Evolutionary conservation across 2,888 invertebrate genomes (phyloP), one percentile per base, ranked within the genome.

Genomic region (Emesis castigata): DNA sequence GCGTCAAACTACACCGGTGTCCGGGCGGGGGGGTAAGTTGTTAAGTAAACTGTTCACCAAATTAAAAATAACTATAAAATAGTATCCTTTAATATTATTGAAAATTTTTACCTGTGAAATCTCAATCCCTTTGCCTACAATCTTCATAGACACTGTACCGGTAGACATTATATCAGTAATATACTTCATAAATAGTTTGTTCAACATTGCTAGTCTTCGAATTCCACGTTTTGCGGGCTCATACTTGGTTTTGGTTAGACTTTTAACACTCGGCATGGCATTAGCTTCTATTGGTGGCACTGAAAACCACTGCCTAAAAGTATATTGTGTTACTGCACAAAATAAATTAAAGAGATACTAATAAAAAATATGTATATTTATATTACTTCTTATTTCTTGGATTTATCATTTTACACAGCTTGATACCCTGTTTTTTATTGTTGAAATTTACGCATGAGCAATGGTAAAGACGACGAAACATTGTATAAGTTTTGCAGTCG

Each of bases 101-200:
- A n/a, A n/a, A n/a, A n/a, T n/a, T n/a, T n/a, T n/a, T n/a, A 97
- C 97, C 88, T 96, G 96, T n/a, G 97, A 97, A 80, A 98, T 96
- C 93, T 98, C 98, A 83, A 98, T 96, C 9, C 97, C 97, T 83
- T 96, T 94, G 8, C 97, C 97, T 14, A 97, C 86, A 79, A 98
- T 93, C 69, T 96, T 92, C 68, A 96, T 92, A 1, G 97, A 93
- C 34, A 96, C 94, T 85, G 97, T 96, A 1, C 98, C 98, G 0
- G 97, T 97, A 1, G 98, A 96, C 96, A 98, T 96, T 39, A 98
- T 92, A 90, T 98, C 98, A 0, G 98, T 98, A 8, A 98, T 97
- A 77, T 98, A 95, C 86, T 97, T 96, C 98, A 98, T 98, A 87
- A 98, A 98, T 68, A 98, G 89, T 91, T 98, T 98, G 90, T 98